Percentiles rank a stretch among this genome's conserved stretches.
Evolutionary conservation across 2,113 vertebrate genomes (phyloP).

Genomic region (Sminthopsis crassicaudata): DNA sequence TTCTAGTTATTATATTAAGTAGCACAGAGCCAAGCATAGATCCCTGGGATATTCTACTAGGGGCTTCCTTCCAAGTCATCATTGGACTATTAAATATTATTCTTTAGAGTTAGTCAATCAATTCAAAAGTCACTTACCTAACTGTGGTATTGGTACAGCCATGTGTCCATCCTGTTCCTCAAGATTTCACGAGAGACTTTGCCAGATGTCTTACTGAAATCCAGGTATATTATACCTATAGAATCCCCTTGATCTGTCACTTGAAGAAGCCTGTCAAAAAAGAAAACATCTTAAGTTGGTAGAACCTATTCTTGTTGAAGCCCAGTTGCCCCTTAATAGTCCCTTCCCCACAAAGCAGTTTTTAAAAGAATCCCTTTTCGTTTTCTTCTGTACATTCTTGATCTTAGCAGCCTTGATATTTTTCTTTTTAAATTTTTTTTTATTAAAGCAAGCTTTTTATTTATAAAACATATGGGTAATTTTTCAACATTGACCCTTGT

Average conservation of each 20-base stretch:
- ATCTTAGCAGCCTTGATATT: neutral
- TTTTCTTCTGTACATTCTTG: neutral
- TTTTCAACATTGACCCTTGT: too few species aligned
- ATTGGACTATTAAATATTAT: neutral
- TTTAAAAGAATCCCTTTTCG: neutral
- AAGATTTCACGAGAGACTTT: neutral
- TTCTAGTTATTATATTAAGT: neutral
- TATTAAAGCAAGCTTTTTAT: too few species aligned
- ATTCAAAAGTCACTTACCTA: neutral
- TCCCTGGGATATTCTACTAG: neutral
- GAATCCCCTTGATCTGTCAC: neutral
- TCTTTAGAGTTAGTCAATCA: neutral
- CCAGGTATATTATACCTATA: neutral
- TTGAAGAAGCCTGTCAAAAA: neutral
- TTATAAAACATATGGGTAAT: too few species aligned
- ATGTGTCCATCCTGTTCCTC: neutral
- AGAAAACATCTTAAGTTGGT: neutral
- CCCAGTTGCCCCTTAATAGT: neutral
- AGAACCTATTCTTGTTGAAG: neutral
- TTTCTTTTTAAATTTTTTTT: too few species aligned
- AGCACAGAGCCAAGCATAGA: neutral
- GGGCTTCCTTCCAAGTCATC: neutral
- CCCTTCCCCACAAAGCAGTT: neutral
- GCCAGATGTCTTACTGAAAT: neutral
- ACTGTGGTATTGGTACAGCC: neutral